These are phyloP conservation scores for Sorex fumeus DNA, from an alignment of 2,113 vertebrate species.

Conservation along the genomic window DNA sequence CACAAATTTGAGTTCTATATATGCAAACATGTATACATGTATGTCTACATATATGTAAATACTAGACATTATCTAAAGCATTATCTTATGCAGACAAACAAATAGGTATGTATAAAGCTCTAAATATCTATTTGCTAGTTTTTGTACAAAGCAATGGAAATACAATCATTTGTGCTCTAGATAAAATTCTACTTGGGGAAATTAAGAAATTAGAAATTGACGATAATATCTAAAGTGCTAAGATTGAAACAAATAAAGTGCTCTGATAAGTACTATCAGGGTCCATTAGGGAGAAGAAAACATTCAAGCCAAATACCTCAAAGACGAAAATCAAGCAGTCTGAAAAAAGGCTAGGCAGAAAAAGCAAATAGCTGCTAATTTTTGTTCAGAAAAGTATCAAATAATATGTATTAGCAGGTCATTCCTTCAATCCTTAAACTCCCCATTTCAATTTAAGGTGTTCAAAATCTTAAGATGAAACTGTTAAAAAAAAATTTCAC, in stretches of 20 bases:
- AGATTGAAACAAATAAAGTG: background rate
- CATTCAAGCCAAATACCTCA: slow-evolving; percentile 17
- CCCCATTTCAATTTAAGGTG: slow-evolving; percentile 38
- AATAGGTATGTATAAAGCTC: too few relatives aligned
- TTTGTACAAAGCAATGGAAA: slow-evolving; percentile 54
- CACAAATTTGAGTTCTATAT: background rate
- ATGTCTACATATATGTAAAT: too few relatives aligned
- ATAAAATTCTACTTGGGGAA: slow-evolving; percentile 29
- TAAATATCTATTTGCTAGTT: background rate
- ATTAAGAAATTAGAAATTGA: background rate
- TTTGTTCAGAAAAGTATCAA: slow-evolving; percentile 44
- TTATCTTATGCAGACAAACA: too few relatives aligned
- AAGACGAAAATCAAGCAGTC: slow-evolving; percentile 25
- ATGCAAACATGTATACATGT: background rate
- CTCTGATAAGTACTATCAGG: background rate
- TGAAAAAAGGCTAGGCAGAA: background rate
- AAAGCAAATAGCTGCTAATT: background rate
- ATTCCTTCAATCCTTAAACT: slow-evolving; percentile 25
- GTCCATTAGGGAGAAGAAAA: slow-evolving; percentile 28
- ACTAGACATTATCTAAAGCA: too few relatives aligned
- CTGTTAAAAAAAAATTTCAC: slow-evolving; percentile 36
- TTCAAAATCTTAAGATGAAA: slow-evolving; percentile 42
- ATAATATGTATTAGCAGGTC: background rate
- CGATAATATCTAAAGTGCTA: background rate
- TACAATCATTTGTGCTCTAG: background rate